These are phyloP conservation scores for Castor canadensis DNA, from an alignment of 2,113 vertebrate genomes.

Conservation along the genomic window DNA sequence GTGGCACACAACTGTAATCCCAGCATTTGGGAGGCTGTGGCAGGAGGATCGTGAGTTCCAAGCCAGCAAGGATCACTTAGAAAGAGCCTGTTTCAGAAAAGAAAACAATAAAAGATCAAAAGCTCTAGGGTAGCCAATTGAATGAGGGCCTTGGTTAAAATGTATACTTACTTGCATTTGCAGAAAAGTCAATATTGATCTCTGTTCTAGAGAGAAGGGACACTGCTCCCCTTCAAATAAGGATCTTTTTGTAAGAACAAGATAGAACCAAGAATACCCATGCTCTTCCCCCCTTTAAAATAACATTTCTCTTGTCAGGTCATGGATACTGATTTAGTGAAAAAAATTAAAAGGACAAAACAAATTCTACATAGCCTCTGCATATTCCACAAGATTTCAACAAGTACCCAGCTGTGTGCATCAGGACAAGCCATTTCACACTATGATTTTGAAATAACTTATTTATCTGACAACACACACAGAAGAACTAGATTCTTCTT, in stretches of 20 bases:
- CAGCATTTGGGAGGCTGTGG: not conserved
- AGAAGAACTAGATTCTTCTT: not conserved
- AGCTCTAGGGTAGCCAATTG: not conserved
- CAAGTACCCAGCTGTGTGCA: not conserved
- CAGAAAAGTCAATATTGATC: slow-evolving; percentile 11
- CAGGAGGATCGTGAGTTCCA: not conserved
- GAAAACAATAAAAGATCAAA: not conserved
- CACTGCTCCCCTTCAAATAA: not conserved
- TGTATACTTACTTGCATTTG: not conserved
- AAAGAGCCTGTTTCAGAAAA: not conserved
- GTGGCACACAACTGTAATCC: not conserved
- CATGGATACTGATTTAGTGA: not conserved
- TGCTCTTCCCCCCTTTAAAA: not conserved
- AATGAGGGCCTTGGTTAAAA: not conserved
- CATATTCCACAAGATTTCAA: not conserved
- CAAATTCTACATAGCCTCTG: not conserved
- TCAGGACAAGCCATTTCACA: slow-evolving; percentile 4
- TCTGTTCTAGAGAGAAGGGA: not conserved
- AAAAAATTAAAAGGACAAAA: not conserved
- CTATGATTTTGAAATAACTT: slow-evolving; percentile 11
- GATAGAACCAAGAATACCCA: not conserved
- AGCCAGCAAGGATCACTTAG: not conserved
- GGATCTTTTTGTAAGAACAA: not conserved
- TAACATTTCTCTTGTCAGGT: not conserved
- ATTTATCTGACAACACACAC: not conserved